Evolutionary conservation across 2,888 invertebrate genomes (phyloP).

Genomic region (Gandaritis pyraliata): DNA sequence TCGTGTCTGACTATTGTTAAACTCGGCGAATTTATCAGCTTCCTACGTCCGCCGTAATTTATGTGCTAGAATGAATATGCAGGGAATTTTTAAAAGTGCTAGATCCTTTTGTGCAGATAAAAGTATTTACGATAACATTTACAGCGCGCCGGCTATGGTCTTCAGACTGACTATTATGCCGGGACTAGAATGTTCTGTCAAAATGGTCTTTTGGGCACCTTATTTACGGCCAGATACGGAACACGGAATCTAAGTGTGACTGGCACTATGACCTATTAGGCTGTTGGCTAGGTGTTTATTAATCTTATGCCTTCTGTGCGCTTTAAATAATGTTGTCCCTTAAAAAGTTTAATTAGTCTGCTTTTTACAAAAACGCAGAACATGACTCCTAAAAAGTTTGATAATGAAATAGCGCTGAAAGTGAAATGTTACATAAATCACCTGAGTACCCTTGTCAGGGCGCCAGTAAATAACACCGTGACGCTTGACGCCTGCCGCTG

Average conservation of each 20-base stretch:
- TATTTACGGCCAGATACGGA: no score
- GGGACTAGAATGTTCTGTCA: no score
- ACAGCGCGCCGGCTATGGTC: no score
- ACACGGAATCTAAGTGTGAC: no score
- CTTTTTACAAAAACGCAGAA: slow-evolving; percentile 2
- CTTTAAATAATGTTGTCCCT: no score
- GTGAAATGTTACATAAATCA: slow-evolving; percentile 78
- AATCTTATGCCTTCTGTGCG: no score
- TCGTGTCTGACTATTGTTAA: slow-evolving; percentile 21
- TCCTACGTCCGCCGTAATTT: slow-evolving; percentile 19
- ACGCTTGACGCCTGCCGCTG: slow-evolving; percentile 60
- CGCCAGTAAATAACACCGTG: slow-evolving; percentile 66
- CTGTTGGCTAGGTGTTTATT: no score
- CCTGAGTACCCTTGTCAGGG: slow-evolving; percentile 72
- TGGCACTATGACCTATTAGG: no score
- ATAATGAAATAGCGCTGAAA: slow-evolving; percentile 63
- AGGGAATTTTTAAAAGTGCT: slow-evolving; percentile 7
- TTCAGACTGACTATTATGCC: no score
- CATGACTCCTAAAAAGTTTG: slow-evolving; percentile 43
- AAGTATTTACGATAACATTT: no score
- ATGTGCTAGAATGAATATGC: slow-evolving; percentile 32
- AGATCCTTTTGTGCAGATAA: no score
- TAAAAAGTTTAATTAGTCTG: neutral
- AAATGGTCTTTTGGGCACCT: no score
- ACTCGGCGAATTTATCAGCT: slow-evolving; percentile 17